Evolutionary conservation across 2,113 vertebrate species (phyloP).

Genomic region (Seriola rivoliana): DNA sequence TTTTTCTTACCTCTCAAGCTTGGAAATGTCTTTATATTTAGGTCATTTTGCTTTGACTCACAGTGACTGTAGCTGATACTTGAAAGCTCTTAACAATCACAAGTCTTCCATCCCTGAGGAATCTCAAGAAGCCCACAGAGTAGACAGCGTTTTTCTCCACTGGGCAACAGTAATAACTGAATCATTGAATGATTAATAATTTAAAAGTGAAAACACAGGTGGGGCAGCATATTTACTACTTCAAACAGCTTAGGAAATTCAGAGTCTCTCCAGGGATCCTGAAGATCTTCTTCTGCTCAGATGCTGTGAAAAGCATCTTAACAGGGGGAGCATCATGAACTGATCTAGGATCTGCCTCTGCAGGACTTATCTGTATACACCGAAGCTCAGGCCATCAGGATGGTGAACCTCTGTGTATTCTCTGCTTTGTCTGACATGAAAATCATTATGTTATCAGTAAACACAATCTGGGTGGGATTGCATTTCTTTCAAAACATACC

Average conservation of each 20-base stretch:
- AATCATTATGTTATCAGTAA: not conserved
- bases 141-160: not conserved
- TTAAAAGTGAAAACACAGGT: conserved; percentile 15
- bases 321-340: not conserved
- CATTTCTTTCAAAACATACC: no score
- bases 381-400: not conserved
- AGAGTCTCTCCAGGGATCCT: conserved; percentile 6
- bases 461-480: no score
- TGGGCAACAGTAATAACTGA: conserved; percentile 17
- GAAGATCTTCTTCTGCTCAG: conserved; percentile 4
- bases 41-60: not conserved
- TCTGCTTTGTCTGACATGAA: not conserved
- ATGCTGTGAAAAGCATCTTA: not conserved
- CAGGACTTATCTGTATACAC: not conserved
- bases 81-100: not conserved
- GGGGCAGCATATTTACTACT: not conserved
- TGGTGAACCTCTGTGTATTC: not conserved
- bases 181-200: conserved; percentile 35
- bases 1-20: not conserved
- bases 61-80: not conserved
- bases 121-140: not conserved
- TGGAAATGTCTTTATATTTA: conserved; percentile 8
- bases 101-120: not conserved
- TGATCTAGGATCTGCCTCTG: not conserved
- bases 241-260: conserved; percentile 17